Evolutionary conservation across 2,888 invertebrate species (phyloP).

Genomic region (Hydrotaea diabolus): DNA sequence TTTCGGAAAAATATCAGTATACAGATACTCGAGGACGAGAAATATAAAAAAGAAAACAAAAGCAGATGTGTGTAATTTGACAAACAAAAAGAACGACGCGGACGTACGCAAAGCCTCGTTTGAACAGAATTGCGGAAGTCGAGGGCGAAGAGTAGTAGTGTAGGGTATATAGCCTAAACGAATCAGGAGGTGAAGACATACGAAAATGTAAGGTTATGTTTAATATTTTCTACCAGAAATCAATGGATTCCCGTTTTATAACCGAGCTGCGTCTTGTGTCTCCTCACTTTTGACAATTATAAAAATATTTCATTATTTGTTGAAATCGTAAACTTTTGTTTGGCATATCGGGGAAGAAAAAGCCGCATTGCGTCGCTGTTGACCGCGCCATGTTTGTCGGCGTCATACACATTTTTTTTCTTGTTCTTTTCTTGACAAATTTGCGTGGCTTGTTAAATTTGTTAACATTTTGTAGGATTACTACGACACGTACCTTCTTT

Average conservation of each 20-base stretch:
- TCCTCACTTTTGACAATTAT: neutral
- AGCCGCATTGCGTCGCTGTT: slow-evolving; percentile 64
- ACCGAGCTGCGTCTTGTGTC: neutral
- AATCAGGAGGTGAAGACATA: neutral
- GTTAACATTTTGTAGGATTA: neutral
- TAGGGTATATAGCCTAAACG: slow-evolving; percentile 55
- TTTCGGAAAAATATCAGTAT: slow-evolving; percentile 32
- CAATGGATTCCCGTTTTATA: neutral
- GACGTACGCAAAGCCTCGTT: slow-evolving; percentile 36
- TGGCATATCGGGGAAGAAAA: slow-evolving; percentile 21
- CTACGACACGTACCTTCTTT: slow-evolving; percentile 73
- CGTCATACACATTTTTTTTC: slow-evolving; percentile 71
- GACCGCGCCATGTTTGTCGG: slow-evolving; percentile 75
- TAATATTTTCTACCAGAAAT: slow-evolving; percentile 19
- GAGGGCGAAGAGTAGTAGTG: slow-evolving; percentile 40
- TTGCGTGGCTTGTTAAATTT: neutral
- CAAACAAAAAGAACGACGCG: slow-evolving; percentile 27
- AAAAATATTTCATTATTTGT: slow-evolving; percentile 6
- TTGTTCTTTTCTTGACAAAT: slow-evolving; percentile 49
- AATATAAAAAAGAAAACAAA: neutral
- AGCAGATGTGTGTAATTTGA: slow-evolving; percentile 25
- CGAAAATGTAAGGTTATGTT: slow-evolving; percentile 62
- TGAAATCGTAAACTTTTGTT: neutral
- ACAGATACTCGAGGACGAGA: neutral
- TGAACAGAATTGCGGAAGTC: slow-evolving; percentile 6